A percentile compares a stretch with the other conserved stretches of the same genome.
Conservation (phyloP, 2,888 invertebrate genomes). For the Helicoverpa assulta region DNA sequence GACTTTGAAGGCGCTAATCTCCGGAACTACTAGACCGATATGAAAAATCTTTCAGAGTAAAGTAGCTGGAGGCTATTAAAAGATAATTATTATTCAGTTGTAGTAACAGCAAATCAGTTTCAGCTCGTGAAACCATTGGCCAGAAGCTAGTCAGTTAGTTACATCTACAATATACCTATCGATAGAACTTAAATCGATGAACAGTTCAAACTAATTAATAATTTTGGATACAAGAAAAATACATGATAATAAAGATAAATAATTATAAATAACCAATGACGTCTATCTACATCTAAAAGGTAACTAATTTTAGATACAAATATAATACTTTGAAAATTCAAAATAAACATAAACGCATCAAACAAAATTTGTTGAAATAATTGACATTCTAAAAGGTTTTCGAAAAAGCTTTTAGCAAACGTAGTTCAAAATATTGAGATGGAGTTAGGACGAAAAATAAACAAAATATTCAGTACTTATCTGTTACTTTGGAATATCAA, state of each 20-base stretch:
- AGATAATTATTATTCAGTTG: no score
- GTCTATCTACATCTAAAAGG: not conserved
- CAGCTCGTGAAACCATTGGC: no score
- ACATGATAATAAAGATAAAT: not conserved
- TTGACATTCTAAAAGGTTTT: slow-evolving; percentile 10
- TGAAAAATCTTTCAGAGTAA: no score
- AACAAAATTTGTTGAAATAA: not conserved
- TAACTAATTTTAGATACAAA: not conserved
- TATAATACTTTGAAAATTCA: not conserved
- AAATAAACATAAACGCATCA: slow-evolving; percentile 2
- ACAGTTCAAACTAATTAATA: no score
- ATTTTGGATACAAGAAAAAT: not conserved
- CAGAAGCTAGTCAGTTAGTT: no score
- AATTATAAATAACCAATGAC: not conserved
- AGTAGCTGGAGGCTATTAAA: no score
- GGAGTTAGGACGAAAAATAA: not conserved
- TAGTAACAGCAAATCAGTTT: no score
- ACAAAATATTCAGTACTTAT: not conserved
- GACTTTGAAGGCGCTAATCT: no score
- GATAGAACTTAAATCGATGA: no score
- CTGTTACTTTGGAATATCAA: not conserved
- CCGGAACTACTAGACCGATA: no score
- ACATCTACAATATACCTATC: no score
- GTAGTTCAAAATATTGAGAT: not conserved
- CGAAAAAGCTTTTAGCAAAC: not conserved